These are phyloP conservation scores for Nipponia nippon DNA, from an alignment of 2,113 vertebrate genomes.

Conservation along the genomic window DNA sequence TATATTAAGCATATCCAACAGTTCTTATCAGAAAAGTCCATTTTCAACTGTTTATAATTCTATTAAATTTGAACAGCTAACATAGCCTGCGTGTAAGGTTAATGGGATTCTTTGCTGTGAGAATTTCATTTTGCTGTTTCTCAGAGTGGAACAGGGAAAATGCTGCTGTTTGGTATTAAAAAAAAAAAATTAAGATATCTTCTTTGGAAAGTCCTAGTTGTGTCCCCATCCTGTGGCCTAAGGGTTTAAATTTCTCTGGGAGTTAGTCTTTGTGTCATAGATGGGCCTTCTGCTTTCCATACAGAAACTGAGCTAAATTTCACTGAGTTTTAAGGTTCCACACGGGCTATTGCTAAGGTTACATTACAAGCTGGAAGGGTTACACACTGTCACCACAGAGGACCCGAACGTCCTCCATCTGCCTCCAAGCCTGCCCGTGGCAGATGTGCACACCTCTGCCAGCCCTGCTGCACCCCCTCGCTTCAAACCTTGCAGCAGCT, in stretches of 20 bases:
- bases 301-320: background rate
- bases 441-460: background rate
- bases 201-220: background rate
- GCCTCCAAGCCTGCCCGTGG: background rate
- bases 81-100: background rate
- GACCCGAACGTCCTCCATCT: background rate
- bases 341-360: background rate
- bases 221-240: background rate
- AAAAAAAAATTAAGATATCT: background rate
- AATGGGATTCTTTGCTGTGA: background rate
- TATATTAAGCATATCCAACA: background rate
- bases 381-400: rapidly evolving
- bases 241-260: background rate
- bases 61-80: background rate
- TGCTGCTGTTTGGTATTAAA: background rate
- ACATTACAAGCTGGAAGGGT: background rate
- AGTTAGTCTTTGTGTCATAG: background rate
- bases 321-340: background rate
- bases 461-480: background rate
- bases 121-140: background rate
- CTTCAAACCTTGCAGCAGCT: background rate
- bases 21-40: background rate
- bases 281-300: background rate
- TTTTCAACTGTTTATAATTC: background rate
- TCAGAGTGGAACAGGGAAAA: background rate